Conservation (phyloP, 2,797 vertebrate species). For the Manis javanica region DNA sequence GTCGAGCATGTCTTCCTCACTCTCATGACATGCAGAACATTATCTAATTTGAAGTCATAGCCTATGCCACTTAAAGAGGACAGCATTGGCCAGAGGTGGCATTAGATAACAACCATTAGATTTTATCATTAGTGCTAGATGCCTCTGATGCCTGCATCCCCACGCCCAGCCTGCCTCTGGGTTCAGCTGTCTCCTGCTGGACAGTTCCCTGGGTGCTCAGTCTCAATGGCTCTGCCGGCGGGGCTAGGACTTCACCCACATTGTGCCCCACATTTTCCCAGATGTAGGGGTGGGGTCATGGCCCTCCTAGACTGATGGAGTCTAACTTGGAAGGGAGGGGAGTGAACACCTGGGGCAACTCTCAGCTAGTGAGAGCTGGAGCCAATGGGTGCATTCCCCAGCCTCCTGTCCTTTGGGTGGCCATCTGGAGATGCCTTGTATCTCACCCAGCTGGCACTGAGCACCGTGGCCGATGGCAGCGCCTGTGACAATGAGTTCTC, state of each 20-base stretch:
- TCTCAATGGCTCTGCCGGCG: fast-evolving
- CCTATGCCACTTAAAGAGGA: too few species aligned
- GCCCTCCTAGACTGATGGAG: neutral
- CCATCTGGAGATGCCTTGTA: fast-evolving
- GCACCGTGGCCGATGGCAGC: neutral
- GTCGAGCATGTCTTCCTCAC: neutral
- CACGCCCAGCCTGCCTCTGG: fast-evolving
- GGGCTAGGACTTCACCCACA: neutral
- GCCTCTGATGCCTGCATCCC: neutral
- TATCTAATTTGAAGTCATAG: neutral
- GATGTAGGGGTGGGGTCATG: neutral
- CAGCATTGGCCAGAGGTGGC: neutral
- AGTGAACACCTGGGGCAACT: neutral
- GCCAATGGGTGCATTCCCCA: neutral
- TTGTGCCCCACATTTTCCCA: neutral
- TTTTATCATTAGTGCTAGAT: neutral
- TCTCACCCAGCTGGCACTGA: neutral
- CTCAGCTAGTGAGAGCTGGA: neutral
- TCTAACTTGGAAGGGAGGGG: neutral
- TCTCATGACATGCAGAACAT: neutral
- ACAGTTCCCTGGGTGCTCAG: neutral
- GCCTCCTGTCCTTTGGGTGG: neutral
- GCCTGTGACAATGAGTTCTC: too few species aligned
- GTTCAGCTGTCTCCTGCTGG: neutral
- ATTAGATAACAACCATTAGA: neutral